Percentiles rank a stretch among this genome's conserved stretches.
Evolutionary conservation across 2,888 invertebrate genomes (phyloP).

Genomic region (Trypoxylon attenuatum): DNA sequence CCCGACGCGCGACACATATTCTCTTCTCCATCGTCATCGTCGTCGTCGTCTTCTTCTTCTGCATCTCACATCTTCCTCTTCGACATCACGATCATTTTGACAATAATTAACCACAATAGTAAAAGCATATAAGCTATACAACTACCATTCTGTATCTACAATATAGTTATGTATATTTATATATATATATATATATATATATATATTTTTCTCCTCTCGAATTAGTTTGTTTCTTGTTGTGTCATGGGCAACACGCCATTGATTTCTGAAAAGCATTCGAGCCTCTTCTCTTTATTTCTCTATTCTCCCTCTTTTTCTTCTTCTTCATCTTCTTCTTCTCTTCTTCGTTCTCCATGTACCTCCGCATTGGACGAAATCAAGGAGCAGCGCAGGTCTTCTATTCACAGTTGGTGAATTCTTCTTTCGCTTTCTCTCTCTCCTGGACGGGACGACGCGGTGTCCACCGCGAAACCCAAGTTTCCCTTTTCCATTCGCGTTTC

Average conservation of each 20-base stretch:
- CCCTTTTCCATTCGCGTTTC: background rate
- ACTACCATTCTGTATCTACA: conserved; percentile 71
- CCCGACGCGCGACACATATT: conserved; percentile 19
- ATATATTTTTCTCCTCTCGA: conserved; percentile 25
- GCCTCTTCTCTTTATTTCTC: conserved; percentile 31
- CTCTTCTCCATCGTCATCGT: too few relatives aligned
- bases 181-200: conserved; percentile 54
- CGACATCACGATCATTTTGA: conserved; percentile 62
- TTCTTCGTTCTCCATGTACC: background rate
- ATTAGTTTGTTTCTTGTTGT: conserved; percentile 30
- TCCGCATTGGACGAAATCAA: background rate
- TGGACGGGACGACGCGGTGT: too few relatives aligned
- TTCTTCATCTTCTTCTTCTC: background rate
- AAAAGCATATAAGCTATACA: conserved; percentile 74
- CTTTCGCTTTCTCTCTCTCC: background rate
- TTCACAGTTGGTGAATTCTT: background rate
- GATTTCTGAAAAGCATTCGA: conserved; percentile 37
- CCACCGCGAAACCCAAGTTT: too few relatives aligned
- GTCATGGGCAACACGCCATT: conserved; percentile 36
- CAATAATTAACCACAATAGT: conserved; percentile 71
- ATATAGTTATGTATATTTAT: conserved; percentile 58
- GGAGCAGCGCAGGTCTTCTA: background rate
- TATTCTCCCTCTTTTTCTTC: conserved; percentile 9
- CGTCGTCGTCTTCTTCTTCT: too few relatives aligned
- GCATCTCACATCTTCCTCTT: too few relatives aligned